A percentile compares a stretch with the other conserved stretches of the same genome.
These are phyloP conservation scores for Chelmon rostratus DNA, from an alignment of 2,797 vertebrate genomes.

Conservation along the genomic window DNA sequence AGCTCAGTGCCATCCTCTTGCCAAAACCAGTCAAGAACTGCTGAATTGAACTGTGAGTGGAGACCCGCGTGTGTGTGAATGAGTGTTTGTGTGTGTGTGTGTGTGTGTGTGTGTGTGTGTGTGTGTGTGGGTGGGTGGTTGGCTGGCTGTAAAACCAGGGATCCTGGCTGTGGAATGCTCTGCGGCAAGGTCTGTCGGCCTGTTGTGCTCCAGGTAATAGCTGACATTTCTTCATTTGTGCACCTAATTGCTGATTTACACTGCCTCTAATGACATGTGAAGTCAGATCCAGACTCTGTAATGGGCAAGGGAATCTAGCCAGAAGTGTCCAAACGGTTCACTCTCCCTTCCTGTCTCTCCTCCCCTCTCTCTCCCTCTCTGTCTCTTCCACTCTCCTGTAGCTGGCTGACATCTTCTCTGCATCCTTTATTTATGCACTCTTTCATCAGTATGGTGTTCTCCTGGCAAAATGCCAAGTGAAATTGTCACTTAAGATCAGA, in stretches of 20 bases:
- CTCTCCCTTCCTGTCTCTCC: constrained; percentile 60
- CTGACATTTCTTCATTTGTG: constrained; percentile 82
- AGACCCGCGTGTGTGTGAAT: constrained; percentile 20
- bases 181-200: constrained; percentile 61
- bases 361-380: constrained; percentile 57
- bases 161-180: constrained; percentile 63
- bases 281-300: constrained; percentile 75
- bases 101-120: constrained; percentile 22
- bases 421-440: constrained; percentile 85
- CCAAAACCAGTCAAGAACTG: constrained; percentile 61
- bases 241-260: constrained; percentile 84
- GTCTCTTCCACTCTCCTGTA: constrained; percentile 72
- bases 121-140: constrained; percentile 7
- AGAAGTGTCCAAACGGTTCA: constrained; percentile 78
- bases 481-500: constrained; percentile 86
- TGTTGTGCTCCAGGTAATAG: constrained; percentile 76
- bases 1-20: constrained; percentile 56
- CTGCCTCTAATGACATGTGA: constrained; percentile 74
- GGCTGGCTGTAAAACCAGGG: constrained; percentile 41
- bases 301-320: constrained; percentile 77
- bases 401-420: constrained; percentile 74
- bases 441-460: constrained; percentile 77
- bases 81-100: constrained; percentile 15
- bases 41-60: constrained; percentile 53
- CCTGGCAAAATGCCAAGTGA: constrained; percentile 79